Percentiles rank a stretch among this genome's conserved stretches.
Conservation (phyloP, 2,797 vertebrate species). For the Remorina albescens region DNA sequence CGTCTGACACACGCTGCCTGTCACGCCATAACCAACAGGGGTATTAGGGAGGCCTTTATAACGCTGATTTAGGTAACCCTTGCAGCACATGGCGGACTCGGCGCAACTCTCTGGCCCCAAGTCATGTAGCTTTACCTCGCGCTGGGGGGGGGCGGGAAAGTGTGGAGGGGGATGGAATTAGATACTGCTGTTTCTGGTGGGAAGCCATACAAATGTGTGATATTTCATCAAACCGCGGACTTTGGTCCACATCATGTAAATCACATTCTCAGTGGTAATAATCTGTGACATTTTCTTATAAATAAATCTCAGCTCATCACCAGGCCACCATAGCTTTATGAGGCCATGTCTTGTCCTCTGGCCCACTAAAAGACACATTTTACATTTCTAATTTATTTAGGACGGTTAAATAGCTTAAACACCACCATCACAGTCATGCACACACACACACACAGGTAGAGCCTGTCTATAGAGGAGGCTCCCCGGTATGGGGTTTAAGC, state of each 20-base stretch:
- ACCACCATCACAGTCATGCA: background rate
- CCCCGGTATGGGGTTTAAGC: background rate
- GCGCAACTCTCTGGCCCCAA: conserved; percentile 10
- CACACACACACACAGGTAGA: background rate
- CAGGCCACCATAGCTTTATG: conserved; percentile 6
- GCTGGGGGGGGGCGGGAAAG: background rate
- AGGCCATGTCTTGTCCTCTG: background rate
- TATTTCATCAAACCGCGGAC: background rate
- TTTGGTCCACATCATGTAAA: background rate
- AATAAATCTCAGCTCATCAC: conserved; percentile 16
- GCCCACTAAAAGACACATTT: background rate
- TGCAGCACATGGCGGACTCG: conserved; percentile 2
- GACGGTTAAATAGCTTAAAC: background rate
- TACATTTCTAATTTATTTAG: conserved; percentile 6
- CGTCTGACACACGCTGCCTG: conserved; percentile 34
- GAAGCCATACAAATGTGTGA: background rate
- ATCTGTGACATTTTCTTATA: conserved; percentile 13
- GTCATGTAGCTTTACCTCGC: conserved; percentile 21
- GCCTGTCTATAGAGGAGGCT: background rate
- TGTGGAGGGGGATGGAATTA: background rate
- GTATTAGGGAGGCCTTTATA: conserved; percentile 25
- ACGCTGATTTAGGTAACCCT: conserved; percentile 45
- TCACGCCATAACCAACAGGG: conserved; percentile 35
- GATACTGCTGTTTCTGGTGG: background rate
- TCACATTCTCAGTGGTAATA: background rate